These are phyloP conservation scores for Bombus affinis DNA, from an alignment of 1,140 invertebrate species.

Conservation along the genomic window DNA sequence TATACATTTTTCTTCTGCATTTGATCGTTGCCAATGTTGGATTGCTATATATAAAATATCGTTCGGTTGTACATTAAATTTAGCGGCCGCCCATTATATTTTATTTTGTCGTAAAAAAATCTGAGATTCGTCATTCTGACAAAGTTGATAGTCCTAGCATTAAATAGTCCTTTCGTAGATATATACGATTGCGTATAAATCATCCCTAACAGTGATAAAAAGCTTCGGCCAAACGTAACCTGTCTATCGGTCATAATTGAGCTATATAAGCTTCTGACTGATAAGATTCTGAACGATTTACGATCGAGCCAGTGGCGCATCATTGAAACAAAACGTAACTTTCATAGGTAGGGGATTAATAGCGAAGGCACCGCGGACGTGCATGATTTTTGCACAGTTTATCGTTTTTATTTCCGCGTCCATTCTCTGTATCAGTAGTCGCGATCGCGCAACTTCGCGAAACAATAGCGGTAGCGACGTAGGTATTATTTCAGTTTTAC, in stretches of 20 bases:
- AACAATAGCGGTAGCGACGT: slow-evolving; percentile 36
- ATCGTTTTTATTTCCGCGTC: slow-evolving; percentile 36
- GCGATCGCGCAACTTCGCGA: slow-evolving; percentile 46
- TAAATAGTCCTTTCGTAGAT: background rate
- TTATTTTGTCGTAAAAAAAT: background rate
- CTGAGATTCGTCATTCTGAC: too few relatives aligned
- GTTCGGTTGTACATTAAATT: background rate
- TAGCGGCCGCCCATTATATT: background rate
- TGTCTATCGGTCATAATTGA: background rate
- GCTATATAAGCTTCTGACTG: too few relatives aligned
- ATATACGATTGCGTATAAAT: background rate
- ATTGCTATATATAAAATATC: background rate
- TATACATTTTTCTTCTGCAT: too few relatives aligned
- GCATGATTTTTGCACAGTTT: slow-evolving; percentile 20
- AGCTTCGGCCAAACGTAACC: background rate
- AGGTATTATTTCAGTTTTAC: slow-evolving; percentile 53
- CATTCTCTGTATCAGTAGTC: slow-evolving; percentile 29
- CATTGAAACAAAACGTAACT: background rate
- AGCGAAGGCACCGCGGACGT: background rate
- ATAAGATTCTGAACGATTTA: background rate
- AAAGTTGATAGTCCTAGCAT: too few relatives aligned
- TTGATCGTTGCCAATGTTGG: background rate
- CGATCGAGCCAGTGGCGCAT: too few relatives aligned
- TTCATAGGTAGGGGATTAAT: background rate
- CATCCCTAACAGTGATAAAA: background rate